Evolutionary conservation across 92 coral and sea anemone genomes (phyloP), one percentile per base, ranked within the genome.

Genomic region (Phenganax marumi): DNA sequence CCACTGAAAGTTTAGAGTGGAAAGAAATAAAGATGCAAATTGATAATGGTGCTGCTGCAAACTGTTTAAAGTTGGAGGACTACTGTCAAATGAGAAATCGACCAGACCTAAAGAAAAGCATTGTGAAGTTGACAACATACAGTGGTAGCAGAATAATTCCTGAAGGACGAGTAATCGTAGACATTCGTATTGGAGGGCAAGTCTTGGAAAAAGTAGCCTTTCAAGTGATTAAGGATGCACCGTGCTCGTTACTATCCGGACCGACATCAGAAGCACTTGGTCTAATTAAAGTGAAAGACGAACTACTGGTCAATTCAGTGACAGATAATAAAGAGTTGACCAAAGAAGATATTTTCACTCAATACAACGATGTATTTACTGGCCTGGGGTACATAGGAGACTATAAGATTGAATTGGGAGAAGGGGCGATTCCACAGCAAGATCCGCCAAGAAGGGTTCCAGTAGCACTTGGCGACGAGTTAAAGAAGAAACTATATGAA

Each of bases 301-400:
- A 74, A 52, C 1, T 51, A 24, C 63, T 74, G 0, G 43, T 51
- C 17, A 51, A 74, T 19, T 4, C 64, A 0, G 25, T 51, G 16
- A 1, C 43, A 74, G 46, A 14, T 8, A 51, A 50, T 43, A 74
- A 74, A 16, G 79, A 74, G 79, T 24, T 74, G 79, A 52, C 79
- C 1, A 11, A 74, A 18, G 63, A 74, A 51, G 63, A 74, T 14
- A 63, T 74, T 52, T 39, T 83, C 43, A 0, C 11, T 14, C 55
- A 83, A 23, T 73, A 56, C 86, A 53, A 72, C 7, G 80, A 82
- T 53, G 54, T 82, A 39, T 80, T 80, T 54, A 80, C 77, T 52
- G 84, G 76, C 17, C 84, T 80, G 0, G 74, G 84, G 25, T 80
- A 80, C 68, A 61, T 50, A 62, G 75, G 75, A 80, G 60, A 43